Base-by-base conservation (phyloP, 2,888 invertebrate species). In the Empis stercorea region DNA sequence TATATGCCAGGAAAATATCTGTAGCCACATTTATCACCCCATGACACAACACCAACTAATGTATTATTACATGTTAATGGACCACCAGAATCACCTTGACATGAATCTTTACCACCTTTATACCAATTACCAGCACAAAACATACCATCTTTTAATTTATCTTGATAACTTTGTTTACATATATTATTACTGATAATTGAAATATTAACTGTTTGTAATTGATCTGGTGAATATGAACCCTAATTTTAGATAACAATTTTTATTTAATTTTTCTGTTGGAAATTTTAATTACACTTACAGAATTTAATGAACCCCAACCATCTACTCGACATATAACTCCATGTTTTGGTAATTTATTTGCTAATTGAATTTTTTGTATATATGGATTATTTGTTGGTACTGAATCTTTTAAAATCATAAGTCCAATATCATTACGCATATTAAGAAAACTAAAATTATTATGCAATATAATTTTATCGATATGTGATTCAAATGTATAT, bases 1-100 rank as follows among this genome's bases (percentile, higher is more conserved):
- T 87, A 87, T 10, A 87, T 73, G 1, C 87, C 87, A 1, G 87
- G 87, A 51, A 75, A 76, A 23, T 74, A 75, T 36, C 77, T 73
- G 47, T 78, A 76, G 1, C 84, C 86, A 61, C 87, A 88, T 10
- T 80, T 75, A 27, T 83, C 73, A 10, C 87, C 87, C 82, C 84
- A 87, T 1, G 86, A 86, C 1, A 87, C 86, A 44, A 87, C 72
- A 1, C 87, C 87, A 15, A 84, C 71, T 59, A 82, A 68, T 60
- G 80, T 80, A 59, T 78, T 74, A 42, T 54, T 41, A 17, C 54
- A 57, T 68, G 84, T 74, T 27, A 87, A 68, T 0, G 87, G 87
- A 5, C 87, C 87, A n/a, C 87, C 87, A 10, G 81, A 85, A 65
- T 87, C 86, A 30, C 84, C 86, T 76, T 27, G 23, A 9, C 23